These are phyloP conservation scores for Caenorhabditis imperialis DNA, from an alignment of 2,888 invertebrate genomes.

Conservation along the genomic window DNA sequence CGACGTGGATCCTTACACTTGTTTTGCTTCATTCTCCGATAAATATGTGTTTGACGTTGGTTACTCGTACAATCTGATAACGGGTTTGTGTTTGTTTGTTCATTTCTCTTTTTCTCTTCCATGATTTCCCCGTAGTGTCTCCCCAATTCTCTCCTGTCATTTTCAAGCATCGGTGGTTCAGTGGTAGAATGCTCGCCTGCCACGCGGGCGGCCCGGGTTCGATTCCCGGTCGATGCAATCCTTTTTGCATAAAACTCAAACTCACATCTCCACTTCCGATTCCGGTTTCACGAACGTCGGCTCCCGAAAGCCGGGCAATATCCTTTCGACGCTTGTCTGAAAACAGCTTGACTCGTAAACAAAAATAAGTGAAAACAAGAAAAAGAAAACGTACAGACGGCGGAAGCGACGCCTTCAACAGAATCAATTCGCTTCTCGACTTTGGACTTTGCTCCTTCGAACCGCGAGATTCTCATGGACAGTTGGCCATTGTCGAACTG, in stretches of 20 bases:
- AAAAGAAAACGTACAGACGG: constrained; percentile 71
- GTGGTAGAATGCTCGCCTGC: constrained; percentile 75
- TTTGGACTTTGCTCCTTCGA: constrained; percentile 59
- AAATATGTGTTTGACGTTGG: too few species aligned
- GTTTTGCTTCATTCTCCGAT: too few species aligned
- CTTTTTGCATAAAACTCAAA: constrained; percentile 8
- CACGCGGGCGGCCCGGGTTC: constrained; percentile 75
- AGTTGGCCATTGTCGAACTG: constrained; percentile 69
- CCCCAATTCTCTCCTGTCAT: too few species aligned
- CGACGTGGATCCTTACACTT: too few species aligned
- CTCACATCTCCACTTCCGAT: constrained; percentile 74
- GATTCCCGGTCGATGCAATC: constrained; percentile 49
- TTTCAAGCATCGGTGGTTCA: constrained; percentile 69
- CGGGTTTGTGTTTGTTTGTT: too few species aligned
- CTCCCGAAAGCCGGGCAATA: constrained; percentile 74
- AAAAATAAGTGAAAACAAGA: constrained; percentile 8
- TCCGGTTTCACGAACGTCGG: constrained; percentile 76
- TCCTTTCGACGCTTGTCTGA: constrained; percentile 77
- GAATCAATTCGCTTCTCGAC: constrained; percentile 70
- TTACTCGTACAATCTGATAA: too few species aligned
- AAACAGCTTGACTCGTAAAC: constrained; percentile 24
- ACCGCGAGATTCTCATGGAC: constrained; percentile 73
- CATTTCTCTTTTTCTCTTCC: too few species aligned
- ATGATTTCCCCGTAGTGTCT: too few species aligned
- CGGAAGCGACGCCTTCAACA: constrained; percentile 76